Evolutionary conservation across 2,888 invertebrate species (phyloP), one percentile per base, ranked within the genome.

Genomic region (Ctenicera cuprea): DNA sequence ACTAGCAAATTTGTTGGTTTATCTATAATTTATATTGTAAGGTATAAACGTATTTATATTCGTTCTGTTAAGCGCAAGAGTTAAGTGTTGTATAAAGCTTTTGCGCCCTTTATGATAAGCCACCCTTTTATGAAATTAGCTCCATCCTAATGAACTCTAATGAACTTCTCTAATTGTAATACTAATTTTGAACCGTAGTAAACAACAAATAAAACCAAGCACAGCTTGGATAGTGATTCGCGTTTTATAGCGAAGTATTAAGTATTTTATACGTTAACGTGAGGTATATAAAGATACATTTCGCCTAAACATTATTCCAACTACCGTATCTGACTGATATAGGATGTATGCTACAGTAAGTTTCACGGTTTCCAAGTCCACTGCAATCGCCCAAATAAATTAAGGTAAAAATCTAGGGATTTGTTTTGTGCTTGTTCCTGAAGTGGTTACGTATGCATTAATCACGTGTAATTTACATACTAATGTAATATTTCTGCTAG

Each of bases 261-360:
- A 20, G 18, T 48, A 30, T 16, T 30, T 30, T 54, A 16, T 30
- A 16, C 54, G 22, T 16, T 54, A 54, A 30, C 4, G 26, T 30
- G 1, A 37, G 38, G 59, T 63, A 48, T 12, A 73, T 73, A 67
- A 63, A 54, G 67, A 41, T 22, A 72, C 22, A 22, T 68, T 63
- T 67, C 33, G 68, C 38, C 22, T 41, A 57, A 26, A 20, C 12
- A 59, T 45, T 57, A 16, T 57, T 41, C 48, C 14, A 45, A 37
- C 71, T 62, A 33, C 63, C 68, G 59, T 57, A 67, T 67, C 57
- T 69, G 73, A 68, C 68, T 71, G 72, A 71, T 73, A 57, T 76
- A 69, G 77, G 77, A 77, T 76, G 37, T 74, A 77, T 74, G 77
- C 70, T 76, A 77, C 72, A 76, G 73, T 76, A 77, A 77, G 69